Evolutionary conservation across 2,888 invertebrate species (phyloP).

Genomic region (Agelastica alni): DNA sequence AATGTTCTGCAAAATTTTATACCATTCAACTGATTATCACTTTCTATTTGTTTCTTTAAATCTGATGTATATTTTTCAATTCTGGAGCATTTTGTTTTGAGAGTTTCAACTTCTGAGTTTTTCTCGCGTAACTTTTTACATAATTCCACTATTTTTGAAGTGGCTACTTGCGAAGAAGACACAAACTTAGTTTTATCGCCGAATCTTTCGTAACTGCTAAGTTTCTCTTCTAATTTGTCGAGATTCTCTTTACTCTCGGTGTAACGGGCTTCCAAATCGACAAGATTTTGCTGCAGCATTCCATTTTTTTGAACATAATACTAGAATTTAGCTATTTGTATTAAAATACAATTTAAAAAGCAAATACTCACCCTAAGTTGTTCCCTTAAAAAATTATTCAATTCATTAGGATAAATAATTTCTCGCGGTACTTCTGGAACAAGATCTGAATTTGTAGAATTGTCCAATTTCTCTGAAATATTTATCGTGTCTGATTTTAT

Average conservation of each 20-base stretch:
- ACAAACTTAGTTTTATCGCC: constrained; percentile 57
- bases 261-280: constrained; percentile 48
- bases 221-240: constrained; percentile 51
- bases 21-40: constrained; percentile 8
- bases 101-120: constrained; percentile 64
- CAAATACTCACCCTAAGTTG: constrained; percentile 60
- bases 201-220: constrained; percentile 57
- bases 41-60: constrained; percentile 41
- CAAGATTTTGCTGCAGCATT: constrained; percentile 60
- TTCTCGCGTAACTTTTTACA: constrained; percentile 69
- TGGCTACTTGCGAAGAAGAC: constrained; percentile 62
- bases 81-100: constrained; percentile 63
- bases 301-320: constrained; percentile 63
- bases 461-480: constrained; percentile 23
- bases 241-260: constrained; percentile 27
- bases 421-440: constrained; percentile 53
- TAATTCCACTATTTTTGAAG: constrained; percentile 69
- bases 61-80: constrained; percentile 61
- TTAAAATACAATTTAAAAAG: background rate
- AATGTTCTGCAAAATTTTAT: background rate
- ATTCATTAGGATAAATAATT: constrained; percentile 63
- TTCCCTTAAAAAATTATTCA: constrained; percentile 65
- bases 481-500: constrained; percentile 19
- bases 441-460: constrained; percentile 14
- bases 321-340: constrained; percentile 47